Percentiles rank a stretch among this genome's conserved stretches.
These are phyloP conservation scores for Cordilura impudica DNA, from an alignment of 2,888 invertebrate genomes.

Conservation along the genomic window DNA sequence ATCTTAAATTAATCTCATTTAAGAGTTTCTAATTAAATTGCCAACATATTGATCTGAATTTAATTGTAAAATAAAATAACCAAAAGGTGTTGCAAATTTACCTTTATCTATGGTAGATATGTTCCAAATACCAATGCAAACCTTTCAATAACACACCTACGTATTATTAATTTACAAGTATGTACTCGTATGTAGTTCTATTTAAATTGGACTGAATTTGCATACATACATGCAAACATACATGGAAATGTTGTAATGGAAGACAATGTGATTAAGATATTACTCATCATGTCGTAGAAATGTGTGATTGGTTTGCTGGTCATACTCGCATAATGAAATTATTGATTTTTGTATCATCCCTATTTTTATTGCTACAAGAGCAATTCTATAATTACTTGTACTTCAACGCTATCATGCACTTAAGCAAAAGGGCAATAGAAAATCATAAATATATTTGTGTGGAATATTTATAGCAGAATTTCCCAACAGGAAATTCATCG, in stretches of 20 bases:
- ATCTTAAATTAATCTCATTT: too few species aligned
- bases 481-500: not conserved
- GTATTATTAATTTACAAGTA: too few species aligned
- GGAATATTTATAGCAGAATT: not conserved
- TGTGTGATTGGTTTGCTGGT: slow-evolving; percentile 20
- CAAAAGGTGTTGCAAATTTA: not conserved
- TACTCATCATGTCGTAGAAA: not conserved
- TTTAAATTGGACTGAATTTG: too few species aligned
- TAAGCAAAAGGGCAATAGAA: not conserved
- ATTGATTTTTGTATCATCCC: slow-evolving; percentile 31
- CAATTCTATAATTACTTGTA: slow-evolving; percentile 29
- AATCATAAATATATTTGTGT: not conserved
- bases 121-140: too few species aligned
- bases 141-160: not conserved
- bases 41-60: not conserved
- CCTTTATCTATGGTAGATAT: not conserved
- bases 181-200: too few species aligned
- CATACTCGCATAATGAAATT: slow-evolving; percentile 42
- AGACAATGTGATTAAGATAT: not conserved
- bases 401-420: not conserved
- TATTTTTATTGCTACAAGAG: not conserved
- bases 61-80: not conserved
- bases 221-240: too few species aligned
- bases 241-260: not conserved
- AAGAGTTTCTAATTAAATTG: not conserved